A percentile compares a stretch with the other conserved stretches of the same genome.
These are phyloP conservation scores for Budorcas taxicolor DNA, from an alignment of 2,113 vertebrate species.

Conservation along the genomic window DNA sequence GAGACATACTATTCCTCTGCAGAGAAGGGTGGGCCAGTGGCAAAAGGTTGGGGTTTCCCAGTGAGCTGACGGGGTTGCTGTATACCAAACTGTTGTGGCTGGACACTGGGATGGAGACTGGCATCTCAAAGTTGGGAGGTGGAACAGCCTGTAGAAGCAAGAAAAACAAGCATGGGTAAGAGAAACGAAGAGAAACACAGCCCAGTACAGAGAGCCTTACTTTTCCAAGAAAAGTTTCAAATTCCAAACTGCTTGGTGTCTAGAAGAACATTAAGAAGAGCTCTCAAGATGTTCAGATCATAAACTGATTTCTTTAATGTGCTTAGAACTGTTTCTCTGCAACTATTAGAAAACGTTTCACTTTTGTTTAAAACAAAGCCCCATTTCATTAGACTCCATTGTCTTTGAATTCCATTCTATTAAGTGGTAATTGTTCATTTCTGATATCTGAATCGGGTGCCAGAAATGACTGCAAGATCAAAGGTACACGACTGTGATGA, in stretches of 20 bases:
- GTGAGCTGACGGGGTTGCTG: constrained; percentile 93
- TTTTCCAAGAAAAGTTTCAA: background rate
- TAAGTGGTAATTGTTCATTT: constrained; percentile 74
- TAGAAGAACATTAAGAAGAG: constrained; percentile 19
- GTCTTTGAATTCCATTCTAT: constrained; percentile 70
- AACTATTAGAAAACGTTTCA: constrained; percentile 33
- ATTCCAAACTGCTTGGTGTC: background rate
- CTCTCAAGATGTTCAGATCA: constrained; percentile 42
- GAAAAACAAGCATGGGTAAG: constrained; percentile 59
- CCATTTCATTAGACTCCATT: constrained; percentile 64
- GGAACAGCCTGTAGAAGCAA: constrained; percentile 88
- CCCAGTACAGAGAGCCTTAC: background rate
- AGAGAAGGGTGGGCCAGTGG: constrained; percentile 95
- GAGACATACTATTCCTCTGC: constrained; percentile 99
- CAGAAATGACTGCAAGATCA: constrained; percentile 73
- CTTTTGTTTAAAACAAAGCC: constrained; percentile 68
- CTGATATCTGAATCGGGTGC: constrained; percentile 69
- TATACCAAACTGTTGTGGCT: constrained; percentile 98
- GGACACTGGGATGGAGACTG: constrained; percentile 97
- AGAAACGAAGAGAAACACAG: constrained; percentile 55
- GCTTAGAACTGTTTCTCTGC: constrained; percentile 43
- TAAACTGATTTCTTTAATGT: constrained; percentile 41
- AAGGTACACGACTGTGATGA: constrained; percentile 68
- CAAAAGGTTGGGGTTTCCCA: constrained; percentile 97
- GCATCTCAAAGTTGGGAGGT: constrained; percentile 98